These are phyloP conservation scores for Trichomalopsis sarcophagae DNA, from an alignment of 1,140 invertebrate genomes.

Conservation along the genomic window DNA sequence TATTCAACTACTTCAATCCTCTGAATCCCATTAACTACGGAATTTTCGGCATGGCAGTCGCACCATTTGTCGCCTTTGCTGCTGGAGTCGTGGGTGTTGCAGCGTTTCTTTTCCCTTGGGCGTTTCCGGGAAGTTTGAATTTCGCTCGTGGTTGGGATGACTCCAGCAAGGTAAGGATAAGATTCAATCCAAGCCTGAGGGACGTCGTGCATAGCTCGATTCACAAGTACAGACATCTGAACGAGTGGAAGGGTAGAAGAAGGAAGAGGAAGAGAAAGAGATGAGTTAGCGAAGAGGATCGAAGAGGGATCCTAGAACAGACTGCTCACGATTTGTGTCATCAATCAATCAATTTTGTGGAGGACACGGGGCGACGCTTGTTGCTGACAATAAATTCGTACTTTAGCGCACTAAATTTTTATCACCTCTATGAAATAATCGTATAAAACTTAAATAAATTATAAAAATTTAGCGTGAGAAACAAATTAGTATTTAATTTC, in stretches of 20 bases:
- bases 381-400: not conserved
- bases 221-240: slow-evolving; percentile 62
- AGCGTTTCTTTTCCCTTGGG: slow-evolving; percentile 69
- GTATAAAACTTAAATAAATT: not conserved
- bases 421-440: not conserved
- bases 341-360: not conserved
- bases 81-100: slow-evolving; percentile 69
- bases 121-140: slow-evolving; percentile 65
- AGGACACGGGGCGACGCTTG: not conserved
- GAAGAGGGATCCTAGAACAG: not conserved
- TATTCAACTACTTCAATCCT: slow-evolving; percentile 67
- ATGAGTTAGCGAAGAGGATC: slow-evolving; percentile 15
- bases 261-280: slow-evolving; percentile 64
- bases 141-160: slow-evolving; percentile 59
- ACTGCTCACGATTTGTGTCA: not conserved
- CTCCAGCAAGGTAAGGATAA: slow-evolving; percentile 10
- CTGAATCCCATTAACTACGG: slow-evolving; percentile 71
- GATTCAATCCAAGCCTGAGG: slow-evolving; percentile 59
- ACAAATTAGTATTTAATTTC: not conserved
- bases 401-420: not conserved
- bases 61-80: slow-evolving; percentile 70
- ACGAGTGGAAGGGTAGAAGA: slow-evolving; percentile 66
- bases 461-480: not conserved
- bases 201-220: slow-evolving; percentile 63
- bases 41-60: slow-evolving; percentile 68